phyloP scores from a whole-genome alignment of 2,797 vertebrate species.

The Sciurus carolinensis region DNA sequence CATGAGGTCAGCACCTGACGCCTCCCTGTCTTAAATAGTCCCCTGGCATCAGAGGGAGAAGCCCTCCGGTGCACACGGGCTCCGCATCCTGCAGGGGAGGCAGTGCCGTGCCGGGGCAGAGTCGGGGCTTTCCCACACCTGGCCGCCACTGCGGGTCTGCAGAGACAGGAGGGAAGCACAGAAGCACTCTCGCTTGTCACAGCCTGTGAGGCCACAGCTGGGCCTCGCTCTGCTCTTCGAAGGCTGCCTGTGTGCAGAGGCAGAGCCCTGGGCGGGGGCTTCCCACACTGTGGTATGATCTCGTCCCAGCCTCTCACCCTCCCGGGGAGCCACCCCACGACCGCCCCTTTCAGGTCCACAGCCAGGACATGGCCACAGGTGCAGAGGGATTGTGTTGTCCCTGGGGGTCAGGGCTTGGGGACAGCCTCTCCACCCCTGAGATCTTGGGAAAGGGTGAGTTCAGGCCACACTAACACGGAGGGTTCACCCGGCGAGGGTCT shows the following conservation, averaged over 20 bases:
- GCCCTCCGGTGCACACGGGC: fast-evolving
- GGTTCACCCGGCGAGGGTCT: too few relatives aligned
- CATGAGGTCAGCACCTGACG: fast-evolving
- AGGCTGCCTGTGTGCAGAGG: not conserved
- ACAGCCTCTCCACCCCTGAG: not conserved
- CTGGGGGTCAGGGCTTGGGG: fast-evolving
- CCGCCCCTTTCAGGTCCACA: not conserved
- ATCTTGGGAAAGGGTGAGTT: not conserved
- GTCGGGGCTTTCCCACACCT: fast-evolving
- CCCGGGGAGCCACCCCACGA: not conserved
- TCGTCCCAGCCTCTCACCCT: not conserved
- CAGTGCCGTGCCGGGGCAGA: fast-evolving
- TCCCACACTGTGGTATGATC: too few relatives aligned
- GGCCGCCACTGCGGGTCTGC: not conserved
- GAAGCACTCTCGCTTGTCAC: not conserved
- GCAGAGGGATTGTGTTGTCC: fast-evolving
- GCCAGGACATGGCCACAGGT: fast-evolving
- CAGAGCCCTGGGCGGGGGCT: fast-evolving
- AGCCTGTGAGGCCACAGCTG: fast-evolving
- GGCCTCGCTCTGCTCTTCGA: not conserved
- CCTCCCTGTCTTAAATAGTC: not conserved
- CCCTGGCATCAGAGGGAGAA: not conserved
- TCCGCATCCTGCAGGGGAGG: fast-evolving
- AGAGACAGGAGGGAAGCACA: not conserved
- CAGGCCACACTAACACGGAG: not conserved